Conservation (phyloP, 2,888 invertebrate genomes). For the Leptinotarsa rubiginosa region DNA sequence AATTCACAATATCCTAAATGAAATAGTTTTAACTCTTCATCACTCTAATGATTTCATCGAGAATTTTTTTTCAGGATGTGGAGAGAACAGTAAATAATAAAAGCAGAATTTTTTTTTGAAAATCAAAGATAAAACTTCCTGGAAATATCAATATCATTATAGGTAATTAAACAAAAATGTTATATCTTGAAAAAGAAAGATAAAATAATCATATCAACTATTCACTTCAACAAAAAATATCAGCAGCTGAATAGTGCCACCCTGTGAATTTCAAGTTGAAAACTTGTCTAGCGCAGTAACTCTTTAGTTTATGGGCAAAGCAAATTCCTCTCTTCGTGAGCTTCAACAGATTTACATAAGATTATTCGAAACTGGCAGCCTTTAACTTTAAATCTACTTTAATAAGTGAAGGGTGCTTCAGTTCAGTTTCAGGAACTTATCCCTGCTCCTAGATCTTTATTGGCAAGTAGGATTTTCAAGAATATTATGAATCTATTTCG, state of each 20-base stretch:
- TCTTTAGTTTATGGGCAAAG: conserved; percentile 37
- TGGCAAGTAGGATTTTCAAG: not conserved
- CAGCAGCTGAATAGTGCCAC: not conserved
- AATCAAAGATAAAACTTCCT: too few species aligned
- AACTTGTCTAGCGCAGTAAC: conserved; percentile 28
- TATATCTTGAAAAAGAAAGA: too few species aligned
- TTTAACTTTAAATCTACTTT: conserved; percentile 64
- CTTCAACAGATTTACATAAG: conserved; percentile 65
- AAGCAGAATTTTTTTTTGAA: too few species aligned
- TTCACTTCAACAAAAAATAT: too few species aligned
- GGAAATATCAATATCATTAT: too few species aligned
- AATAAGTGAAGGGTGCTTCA: conserved; percentile 37
- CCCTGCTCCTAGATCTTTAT: not conserved
- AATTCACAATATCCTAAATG: too few species aligned
- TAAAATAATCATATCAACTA: too few species aligned
- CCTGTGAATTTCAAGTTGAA: conserved; percentile 20
- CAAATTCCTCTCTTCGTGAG: conserved; percentile 53
- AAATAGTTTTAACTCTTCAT: too few species aligned
- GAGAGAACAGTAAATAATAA: too few species aligned
- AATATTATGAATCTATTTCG: not conserved
- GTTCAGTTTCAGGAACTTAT: conserved; percentile 23
- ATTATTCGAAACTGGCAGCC: conserved; percentile 66
- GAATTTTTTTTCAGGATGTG: too few species aligned
- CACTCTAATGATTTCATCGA: too few species aligned
- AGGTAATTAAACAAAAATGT: too few species aligned